Evolutionary conservation across 2,888 invertebrate species (phyloP).

Genomic region (Gymnosoma rotundatum): DNA sequence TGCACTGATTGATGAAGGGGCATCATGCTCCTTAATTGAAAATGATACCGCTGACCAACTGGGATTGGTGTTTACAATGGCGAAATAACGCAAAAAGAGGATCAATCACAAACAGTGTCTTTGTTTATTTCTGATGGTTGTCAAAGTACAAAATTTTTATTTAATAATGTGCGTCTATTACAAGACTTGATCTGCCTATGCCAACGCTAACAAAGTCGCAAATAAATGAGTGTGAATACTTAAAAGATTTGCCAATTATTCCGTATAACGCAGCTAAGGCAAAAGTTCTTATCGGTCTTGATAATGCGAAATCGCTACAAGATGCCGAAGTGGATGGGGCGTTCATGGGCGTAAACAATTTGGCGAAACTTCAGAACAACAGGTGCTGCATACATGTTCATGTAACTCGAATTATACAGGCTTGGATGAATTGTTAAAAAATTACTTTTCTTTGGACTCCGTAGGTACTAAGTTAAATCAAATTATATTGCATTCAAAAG

Average conservation of each 20-base stretch:
- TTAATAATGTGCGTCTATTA: neutral
- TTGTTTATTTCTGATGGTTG: slow-evolving; percentile 45
- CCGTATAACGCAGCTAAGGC: slow-evolving; percentile 51
- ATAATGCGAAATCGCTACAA: slow-evolving; percentile 3
- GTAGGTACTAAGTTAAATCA: slow-evolving; percentile 42
- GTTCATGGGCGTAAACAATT: neutral
- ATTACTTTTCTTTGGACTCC: slow-evolving; percentile 32
- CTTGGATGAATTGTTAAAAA: slow-evolving; percentile 19
- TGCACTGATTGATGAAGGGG: slow-evolving; percentile 51
- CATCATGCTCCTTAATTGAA: slow-evolving; percentile 49
- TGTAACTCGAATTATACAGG: neutral
- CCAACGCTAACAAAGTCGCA: slow-evolving; percentile 1
- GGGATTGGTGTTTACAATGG: slow-evolving; percentile 46
- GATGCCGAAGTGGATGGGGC: neutral
- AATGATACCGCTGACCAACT: slow-evolving; percentile 34
- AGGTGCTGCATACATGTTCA: neutral
- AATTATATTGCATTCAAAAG: slow-evolving; percentile 49
- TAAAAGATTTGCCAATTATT: slow-evolving; percentile 34
- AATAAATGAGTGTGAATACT: slow-evolving; percentile 23
- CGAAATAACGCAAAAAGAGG: slow-evolving; percentile 48
- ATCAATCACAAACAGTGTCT: slow-evolving; percentile 37
- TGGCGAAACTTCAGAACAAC: neutral
- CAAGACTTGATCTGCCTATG: neutral
- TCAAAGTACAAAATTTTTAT: neutral
- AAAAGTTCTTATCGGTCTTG: neutral